A percentile compares a stretch with the other conserved stretches of the same genome.
Conservation (phyloP, 2,113 vertebrate species). For the Pantherophis guttatus region DNA sequence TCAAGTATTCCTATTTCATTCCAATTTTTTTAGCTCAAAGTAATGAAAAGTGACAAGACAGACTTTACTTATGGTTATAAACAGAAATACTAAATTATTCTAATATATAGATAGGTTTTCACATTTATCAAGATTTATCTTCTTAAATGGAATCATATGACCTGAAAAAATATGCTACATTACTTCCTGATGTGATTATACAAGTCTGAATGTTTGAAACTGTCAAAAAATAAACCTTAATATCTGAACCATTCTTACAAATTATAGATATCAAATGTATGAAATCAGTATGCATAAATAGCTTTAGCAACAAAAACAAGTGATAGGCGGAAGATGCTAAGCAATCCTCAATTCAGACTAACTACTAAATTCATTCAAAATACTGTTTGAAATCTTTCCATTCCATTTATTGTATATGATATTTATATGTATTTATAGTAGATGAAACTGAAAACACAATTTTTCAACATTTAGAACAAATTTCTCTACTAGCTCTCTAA, state of each 20-base stretch:
- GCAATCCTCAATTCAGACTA: not conserved
- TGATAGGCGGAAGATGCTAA: not conserved
- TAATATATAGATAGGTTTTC: constrained; percentile 1
- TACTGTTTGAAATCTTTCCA: not conserved
- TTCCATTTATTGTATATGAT: not conserved
- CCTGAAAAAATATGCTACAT: not conserved
- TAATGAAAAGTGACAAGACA: not conserved
- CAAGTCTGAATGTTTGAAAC: not conserved
- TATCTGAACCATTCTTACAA: not conserved
- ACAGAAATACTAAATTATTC: not conserved
- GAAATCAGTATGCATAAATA: not conserved
- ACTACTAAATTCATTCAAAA: constrained; percentile 18
- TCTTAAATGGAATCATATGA: not conserved
- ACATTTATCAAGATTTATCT: not conserved
- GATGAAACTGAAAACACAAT: constrained; percentile 17
- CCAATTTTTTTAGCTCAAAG: not conserved
- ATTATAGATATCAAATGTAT: not conserved
- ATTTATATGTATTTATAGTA: not conserved
- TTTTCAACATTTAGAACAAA: not conserved
- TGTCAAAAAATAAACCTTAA: not conserved
- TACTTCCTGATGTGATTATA: not conserved
- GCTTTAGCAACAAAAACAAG: not conserved
- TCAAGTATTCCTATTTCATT: not conserved
- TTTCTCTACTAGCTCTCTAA: not conserved
- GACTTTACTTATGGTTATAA: not conserved